phyloP scores from a whole-genome alignment of 2,797 vertebrate species.

The Oreochromis mossambicus region DNA sequence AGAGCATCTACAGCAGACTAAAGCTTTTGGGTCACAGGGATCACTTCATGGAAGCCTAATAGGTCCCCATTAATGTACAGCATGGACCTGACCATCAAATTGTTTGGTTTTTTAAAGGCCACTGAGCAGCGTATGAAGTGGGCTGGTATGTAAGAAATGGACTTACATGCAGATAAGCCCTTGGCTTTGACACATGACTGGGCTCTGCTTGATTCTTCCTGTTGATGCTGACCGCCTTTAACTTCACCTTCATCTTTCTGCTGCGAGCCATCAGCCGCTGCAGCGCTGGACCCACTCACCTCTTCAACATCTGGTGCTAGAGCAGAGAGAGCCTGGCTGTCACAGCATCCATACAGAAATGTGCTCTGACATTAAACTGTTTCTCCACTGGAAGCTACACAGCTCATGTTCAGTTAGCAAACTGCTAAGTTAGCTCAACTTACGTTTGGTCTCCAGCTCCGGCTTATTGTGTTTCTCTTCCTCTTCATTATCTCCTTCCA shows the following conservation, averaged over 20 bases:
- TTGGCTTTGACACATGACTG: constrained; percentile 14
- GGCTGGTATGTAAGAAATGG: neutral
- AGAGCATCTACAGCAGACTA: neutral
- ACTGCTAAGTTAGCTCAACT: constrained; percentile 14
- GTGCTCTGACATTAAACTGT: neutral
- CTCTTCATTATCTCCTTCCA: neutral
- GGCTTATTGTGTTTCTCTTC: neutral
- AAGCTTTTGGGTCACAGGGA: neutral
- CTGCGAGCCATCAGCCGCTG: neutral
- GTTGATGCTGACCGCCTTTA: neutral
- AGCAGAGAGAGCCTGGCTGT: neutral
- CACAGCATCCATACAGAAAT: neutral
- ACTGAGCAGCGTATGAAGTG: neutral
- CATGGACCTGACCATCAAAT: neutral
- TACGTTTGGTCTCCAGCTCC: neutral
- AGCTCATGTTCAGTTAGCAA: neutral
- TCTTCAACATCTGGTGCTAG: neutral
- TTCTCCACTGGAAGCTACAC: neutral
- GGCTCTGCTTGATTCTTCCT: neutral
- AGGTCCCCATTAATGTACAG: neutral
- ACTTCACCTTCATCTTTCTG: neutral
- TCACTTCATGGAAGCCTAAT: neutral
- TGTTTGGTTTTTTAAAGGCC: neutral
- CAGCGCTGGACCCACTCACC: neutral
- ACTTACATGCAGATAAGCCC: constrained; percentile 42